Evolutionary conservation across 1,140 invertebrate species (phyloP), one percentile per base, ranked within the genome.

Genomic region (Trichogramma pretiosum): DNA sequence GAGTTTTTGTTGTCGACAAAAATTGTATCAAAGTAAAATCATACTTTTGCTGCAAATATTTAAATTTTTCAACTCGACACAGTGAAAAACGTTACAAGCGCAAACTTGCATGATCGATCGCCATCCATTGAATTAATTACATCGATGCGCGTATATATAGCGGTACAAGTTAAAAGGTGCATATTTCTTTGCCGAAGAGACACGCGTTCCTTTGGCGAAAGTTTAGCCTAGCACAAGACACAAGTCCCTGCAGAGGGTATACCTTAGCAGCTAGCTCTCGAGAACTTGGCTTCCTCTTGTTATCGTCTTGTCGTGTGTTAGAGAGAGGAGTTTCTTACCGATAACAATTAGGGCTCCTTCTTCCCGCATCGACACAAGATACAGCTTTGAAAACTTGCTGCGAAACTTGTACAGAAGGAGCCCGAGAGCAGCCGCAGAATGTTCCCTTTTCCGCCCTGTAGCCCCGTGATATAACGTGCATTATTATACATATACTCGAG

Each of bases 271-370:
- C n/a, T n/a, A n/a, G n/a, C n/a, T n/a, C n/a, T n/a, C 24, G 18
- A 22, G 37, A 50, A 50, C 43, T 51, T 51, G 22, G 43, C 18
- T 13, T n/a, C 18, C 43, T 46, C 61, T 59, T 63, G 64, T 65
- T 67, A 67, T 64, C 63, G 56, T 53, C 49, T 46, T 46, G 59
- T 64, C 63, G 62, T n/a, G n/a, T n/a, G n/a, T n/a, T n/a, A n/a
- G n/a, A n/a, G n/a, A n/a, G n/a, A n/a, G n/a, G n/a, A 68, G 65
- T 67, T 69, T 67, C 67, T 67, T 65, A 57, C 56, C 52, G 63
- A 60, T 65, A 67, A 68, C 62, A 69, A 68, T 69, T 67, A 69
- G 61, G 56, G 58, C 59, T 51, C 59, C 57, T 62, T 68, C 48
- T n/a, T n/a, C n/a, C n/a, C n/a, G 45, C 59, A 62, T 67, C 63